Percentiles rank a stretch among this genome's conserved stretches.
phyloP scores from a whole-genome alignment of 2,888 invertebrate genomes.

The Phymatocera aterrima region DNA sequence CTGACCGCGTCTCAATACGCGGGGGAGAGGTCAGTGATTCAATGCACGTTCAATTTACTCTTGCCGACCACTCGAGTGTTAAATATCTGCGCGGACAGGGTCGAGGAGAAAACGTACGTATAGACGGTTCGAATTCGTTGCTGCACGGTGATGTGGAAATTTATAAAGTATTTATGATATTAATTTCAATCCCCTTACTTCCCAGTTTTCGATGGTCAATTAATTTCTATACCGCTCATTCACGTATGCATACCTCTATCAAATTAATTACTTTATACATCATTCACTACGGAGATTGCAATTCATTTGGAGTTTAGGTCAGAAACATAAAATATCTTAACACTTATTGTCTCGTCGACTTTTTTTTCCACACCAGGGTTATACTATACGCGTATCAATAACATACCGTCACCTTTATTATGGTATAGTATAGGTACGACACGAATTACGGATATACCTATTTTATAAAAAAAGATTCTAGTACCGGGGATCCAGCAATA shows the following conservation, averaged over 20 bases:
- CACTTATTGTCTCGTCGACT: too few species aligned
- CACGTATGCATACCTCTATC: background rate
- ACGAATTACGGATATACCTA: too few species aligned
- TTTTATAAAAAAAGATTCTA: conserved; percentile 18
- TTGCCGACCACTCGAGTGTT: conserved; percentile 45
- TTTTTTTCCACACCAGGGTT: too few species aligned
- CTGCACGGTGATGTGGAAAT: conserved; percentile 21
- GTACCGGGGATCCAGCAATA: background rate
- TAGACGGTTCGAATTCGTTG: conserved; percentile 22
- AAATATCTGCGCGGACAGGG: conserved; percentile 29
- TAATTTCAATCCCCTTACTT: background rate
- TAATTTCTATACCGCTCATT: conserved; percentile 6
- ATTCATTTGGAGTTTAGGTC: too few species aligned
- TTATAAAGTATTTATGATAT: conserved; percentile 20
- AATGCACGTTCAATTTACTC: conserved; percentile 44
- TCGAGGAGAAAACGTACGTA: too few species aligned
- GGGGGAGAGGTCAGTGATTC: conserved; percentile 40
- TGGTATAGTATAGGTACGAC: too few species aligned
- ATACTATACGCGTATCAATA: too few species aligned
- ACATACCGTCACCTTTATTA: too few species aligned
- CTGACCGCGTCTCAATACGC: conserved; percentile 48
- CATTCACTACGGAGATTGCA: too few species aligned
- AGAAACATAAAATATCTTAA: too few species aligned
- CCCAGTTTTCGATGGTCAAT: conserved; percentile 3
- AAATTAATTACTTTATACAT: background rate